Conservation (phyloP, 2,113 vertebrate species). For the Eonycteris spelaea region DNA sequence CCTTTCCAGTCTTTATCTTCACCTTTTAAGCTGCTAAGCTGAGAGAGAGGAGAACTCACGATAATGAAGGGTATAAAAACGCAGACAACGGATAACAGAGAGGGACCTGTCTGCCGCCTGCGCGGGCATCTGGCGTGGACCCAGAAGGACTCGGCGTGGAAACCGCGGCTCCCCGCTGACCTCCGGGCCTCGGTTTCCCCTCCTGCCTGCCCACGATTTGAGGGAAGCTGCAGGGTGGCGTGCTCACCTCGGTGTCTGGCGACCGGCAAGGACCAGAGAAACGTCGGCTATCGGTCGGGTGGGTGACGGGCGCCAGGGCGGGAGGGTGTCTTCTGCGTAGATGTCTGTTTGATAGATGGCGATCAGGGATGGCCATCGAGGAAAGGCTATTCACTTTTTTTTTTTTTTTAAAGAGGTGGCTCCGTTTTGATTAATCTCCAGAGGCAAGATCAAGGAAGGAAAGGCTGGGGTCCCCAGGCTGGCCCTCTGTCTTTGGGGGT, state of each 20-base stretch:
- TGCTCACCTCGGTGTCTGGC: background rate
- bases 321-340: background rate
- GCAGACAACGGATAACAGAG: too few species aligned
- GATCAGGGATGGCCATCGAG: background rate
- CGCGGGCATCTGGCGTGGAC: background rate
- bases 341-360: background rate
- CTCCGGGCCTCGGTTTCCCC: background rate
- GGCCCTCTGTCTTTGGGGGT: background rate
- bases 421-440: background rate
- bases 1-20: background rate
- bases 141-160: background rate
- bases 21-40: background rate
- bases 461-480: background rate
- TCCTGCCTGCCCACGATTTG: background rate
- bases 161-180: background rate
- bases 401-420: background rate
- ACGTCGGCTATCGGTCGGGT: fast-evolving
- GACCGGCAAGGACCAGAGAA: background rate
- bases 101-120: background rate
- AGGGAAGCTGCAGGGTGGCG: background rate
- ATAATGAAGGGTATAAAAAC: background rate
- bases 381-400: background rate
- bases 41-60: background rate
- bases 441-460: background rate
- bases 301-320: background rate